These are phyloP conservation scores for Drosophila nigritarsus DNA, from an alignment of 2,888 invertebrate species.

Conservation along the genomic window DNA sequence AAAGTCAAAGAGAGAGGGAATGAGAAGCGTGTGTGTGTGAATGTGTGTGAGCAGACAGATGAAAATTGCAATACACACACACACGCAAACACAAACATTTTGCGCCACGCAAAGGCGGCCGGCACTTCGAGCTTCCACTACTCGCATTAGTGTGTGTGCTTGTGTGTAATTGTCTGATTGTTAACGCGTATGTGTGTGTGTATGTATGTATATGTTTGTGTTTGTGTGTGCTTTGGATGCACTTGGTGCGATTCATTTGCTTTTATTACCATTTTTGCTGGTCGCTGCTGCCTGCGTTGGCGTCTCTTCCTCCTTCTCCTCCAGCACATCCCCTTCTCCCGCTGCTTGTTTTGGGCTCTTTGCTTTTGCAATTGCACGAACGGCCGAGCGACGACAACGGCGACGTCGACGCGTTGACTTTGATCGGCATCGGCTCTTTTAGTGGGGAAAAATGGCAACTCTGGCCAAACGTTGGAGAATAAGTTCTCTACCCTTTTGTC, in stretches of 20 bases:
- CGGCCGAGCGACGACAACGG: constrained; percentile 39
- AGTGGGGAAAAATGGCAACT: constrained; percentile 66
- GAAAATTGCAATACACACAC: constrained; percentile 77
- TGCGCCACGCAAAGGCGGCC: constrained; percentile 74
- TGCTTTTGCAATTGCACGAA: constrained; percentile 63
- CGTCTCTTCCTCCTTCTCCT: constrained; percentile 47
- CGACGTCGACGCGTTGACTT: constrained; percentile 53
- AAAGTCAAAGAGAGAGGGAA: constrained; percentile 26
- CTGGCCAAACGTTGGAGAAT: constrained; percentile 75
- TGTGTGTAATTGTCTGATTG: constrained; percentile 4
- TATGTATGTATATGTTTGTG: constrained; percentile 21
- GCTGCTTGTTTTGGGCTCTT: constrained; percentile 27
- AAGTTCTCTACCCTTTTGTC: constrained; percentile 84
- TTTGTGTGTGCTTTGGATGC: constrained; percentile 62
- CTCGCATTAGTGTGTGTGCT: constrained; percentile 17
- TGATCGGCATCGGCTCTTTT: constrained; percentile 60
- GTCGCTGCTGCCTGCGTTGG: constrained; percentile 57
- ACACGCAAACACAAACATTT: constrained; percentile 32
- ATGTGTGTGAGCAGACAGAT: constrained; percentile 46
- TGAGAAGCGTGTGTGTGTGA: constrained; percentile 23
- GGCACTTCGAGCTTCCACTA: constrained; percentile 63
- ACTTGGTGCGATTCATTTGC: constrained; percentile 81
- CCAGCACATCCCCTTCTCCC: not conserved
- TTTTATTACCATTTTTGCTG: constrained; percentile 77
- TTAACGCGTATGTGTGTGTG: not conserved